A percentile compares a stretch with the other conserved stretches of the same genome.
These are phyloP conservation scores for Asarcornis scutulata DNA, from an alignment of 2,113 vertebrate species.

Conservation along the genomic window DNA sequence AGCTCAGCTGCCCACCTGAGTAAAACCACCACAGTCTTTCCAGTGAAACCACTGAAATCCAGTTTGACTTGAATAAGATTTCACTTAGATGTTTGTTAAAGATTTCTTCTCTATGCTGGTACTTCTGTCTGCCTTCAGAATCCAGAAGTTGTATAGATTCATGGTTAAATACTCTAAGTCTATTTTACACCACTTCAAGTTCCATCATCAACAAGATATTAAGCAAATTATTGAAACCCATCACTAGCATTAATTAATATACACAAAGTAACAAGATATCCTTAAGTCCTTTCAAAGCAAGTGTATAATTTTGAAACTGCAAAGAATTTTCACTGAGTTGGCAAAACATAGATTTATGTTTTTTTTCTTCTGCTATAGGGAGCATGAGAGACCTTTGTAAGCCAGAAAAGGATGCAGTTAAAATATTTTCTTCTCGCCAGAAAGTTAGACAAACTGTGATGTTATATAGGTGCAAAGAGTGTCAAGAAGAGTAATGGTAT, in stretches of 20 bases:
- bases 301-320: neutral
- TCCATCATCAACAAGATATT: neutral
- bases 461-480: neutral
- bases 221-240: neutral
- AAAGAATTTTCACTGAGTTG: neutral
- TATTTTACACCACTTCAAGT: neutral
- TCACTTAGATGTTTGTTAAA: neutral
- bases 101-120: neutral
- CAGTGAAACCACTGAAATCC: neutral
- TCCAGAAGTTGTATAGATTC: neutral
- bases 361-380: neutral
- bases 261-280: neutral
- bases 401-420: neutral
- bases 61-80: neutral
- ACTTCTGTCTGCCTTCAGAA: neutral
- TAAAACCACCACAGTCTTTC: too few relatives aligned
- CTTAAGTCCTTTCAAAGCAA: neutral
- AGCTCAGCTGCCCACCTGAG: too few relatives aligned
- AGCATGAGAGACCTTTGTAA: neutral
- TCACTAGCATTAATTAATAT: neutral
- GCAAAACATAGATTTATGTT: accelerated
- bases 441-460: accelerated
- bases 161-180: neutral
- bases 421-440: neutral
- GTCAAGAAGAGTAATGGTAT: neutral